Base-by-base conservation (phyloP, 92 coral and sea anemone species). In the Scolanthus callimorphus region DNA sequence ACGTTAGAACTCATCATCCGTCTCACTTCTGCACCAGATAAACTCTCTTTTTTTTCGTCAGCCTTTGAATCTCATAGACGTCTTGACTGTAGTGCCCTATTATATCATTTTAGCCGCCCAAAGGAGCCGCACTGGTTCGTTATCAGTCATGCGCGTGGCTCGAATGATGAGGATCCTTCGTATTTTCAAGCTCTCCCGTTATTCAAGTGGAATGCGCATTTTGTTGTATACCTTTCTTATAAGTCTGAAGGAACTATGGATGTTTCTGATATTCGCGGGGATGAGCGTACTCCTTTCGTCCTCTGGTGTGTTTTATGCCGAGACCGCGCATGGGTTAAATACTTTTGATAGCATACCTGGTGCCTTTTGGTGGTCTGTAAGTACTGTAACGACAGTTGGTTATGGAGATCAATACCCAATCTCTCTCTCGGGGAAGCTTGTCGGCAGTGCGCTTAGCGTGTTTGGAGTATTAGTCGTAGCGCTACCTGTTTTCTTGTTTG, bases 321-420 rank as follows among this genome's bases (percentile, higher is more conserved):
- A 41, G 2, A 39, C 41, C 21, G 77, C 66, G 28, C 65, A 57
- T 3, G 74, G 69, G 0, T 29, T 27, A 1, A 60, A 76, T 48
- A 70, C 74, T 17, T 86, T 86, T 47, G 20, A 70, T 0, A 77
- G 89, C 60, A 86, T 86, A 20, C 95, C 95, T 0, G 95, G 62
- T 3, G 80, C 95, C 1, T 83, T 86, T 55, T 86, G 95, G 95
- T 86, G 95, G 95, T 68, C 90, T 12, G 74, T 82, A 0, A 83
- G 78, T 12, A 86, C 95, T 0, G 70, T 86, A 1, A 86, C 95
- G 1, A 86, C 95, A 0, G 82, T 86, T 11, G 95, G 95, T 0
- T 86, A 86, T 22, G 95, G 95, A 1, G 95, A 86, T 62, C 90
- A 86, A 27, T 77, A 82, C 29, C 95, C 95, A 0, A 25, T 55